Evolutionary conservation across 1,140 invertebrate species (phyloP), one percentile per base, ranked within the genome.

Genomic region (Drosophila paulistorum): DNA sequence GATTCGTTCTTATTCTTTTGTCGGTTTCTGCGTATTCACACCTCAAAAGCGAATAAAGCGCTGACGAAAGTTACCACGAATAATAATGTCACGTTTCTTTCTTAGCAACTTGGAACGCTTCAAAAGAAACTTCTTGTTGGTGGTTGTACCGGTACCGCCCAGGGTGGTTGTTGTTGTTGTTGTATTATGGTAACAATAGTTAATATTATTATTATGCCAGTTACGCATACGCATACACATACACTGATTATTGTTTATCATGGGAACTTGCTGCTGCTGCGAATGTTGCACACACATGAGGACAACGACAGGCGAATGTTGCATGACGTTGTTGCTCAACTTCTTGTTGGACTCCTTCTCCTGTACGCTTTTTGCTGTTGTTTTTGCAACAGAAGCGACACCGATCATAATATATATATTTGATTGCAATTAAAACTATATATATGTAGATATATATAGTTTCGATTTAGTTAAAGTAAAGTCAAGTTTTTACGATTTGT

Each of bases 151-250:
- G 48, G 55, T 75, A 57, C 74, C 70, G 33, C 59, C 14, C 35
- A 41, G 30, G 54, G 11, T 33, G 57, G 57, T 59, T 30, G 37
- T 35, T 48, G 58, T 60, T 41, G 65, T 68, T 2, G 35, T n/a
- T 66, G 64, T 37, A 30, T 48, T 20, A 35, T 45, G 74, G 45
- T 51, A 17, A 35, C 20, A 66, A 51, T 63, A 72, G 23, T 66
- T 17, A 30, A 59, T 48, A 30, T 30, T 71, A 20, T 48, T 61
- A 23, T 77, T 58, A 65, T 79, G 87, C 87, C 87, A 87, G 77
- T 80, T 75, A 68, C 77, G 72, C 84, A 87, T 89, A 80, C 84
- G 82, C 85, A 89, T 84, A 81, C 69, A 90, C 81, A 84, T 84
- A 76, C 69, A 90, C 81, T 81, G 78, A 41, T 69, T 84, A 68